Base-by-base conservation (phyloP, 2,113 vertebrate species). In the Manacus vitellinus region DNA sequence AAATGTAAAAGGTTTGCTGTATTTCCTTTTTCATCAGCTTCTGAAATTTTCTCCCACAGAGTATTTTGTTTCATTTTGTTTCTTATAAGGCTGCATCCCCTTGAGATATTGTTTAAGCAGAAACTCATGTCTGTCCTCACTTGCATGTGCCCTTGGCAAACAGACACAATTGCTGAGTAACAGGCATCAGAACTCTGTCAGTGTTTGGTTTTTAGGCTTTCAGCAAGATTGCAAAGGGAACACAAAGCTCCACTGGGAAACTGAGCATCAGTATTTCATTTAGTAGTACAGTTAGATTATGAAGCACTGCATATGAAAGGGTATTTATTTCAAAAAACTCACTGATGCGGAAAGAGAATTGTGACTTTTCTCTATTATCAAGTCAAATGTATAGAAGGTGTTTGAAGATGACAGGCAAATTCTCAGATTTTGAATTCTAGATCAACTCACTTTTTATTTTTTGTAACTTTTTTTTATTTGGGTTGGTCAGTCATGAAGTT, bases 221-320 rank as follows among this genome's bases (percentile, higher is more conserved):
- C 94, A 93, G 83, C 80, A 92, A 92, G 73, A 94, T 86, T 96
- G 79, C 74, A 86, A 85, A 94, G 83, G 81, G 92, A 96, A 46
- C 77, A 56, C 14, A 80, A 54, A 92, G 52, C 74, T 97, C 82
- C 74, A 35, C 85, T 95, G 94, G 91, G 86, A 95, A 96, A 82
- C 74, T 49, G 47, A 95, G 39, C 62, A 79, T 82, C 94, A 72
- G 68, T 81, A 33, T 51, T 95, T 95, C 71, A 91, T 88, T 95
- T 91, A 92, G 76, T 88, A 76, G 21, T 79, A 35, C 23, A 56
- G 49, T 88, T 85, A 77, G 82, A 91, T 96, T 94, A 94, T 88
- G 73, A 92, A 95, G 44, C 37, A 43, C 59, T 28, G 9, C 92
- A 43, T 61, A 28, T 37, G 35, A 73, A 86, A 47, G 1, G 4